phyloP scores from a whole-genome alignment of 2,888 invertebrate genomes.

The Dryobotodes eremita region DNA sequence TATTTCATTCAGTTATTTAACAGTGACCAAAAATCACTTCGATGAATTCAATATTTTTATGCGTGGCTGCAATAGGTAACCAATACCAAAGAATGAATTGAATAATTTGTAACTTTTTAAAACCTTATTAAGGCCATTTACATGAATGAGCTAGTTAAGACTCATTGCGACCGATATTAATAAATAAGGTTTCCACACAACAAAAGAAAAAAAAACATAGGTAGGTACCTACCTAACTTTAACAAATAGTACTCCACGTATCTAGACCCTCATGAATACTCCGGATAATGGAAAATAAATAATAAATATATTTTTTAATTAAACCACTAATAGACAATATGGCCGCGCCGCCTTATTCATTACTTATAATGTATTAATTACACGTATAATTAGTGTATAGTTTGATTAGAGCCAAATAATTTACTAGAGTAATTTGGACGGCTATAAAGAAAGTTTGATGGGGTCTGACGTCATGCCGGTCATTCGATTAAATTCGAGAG shows the following conservation, averaged over 20 bases:
- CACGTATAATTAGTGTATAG: slow-evolving; percentile 74
- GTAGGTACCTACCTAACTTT: neutral
- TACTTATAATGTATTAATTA: slow-evolving; percentile 73
- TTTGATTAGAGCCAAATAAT: slow-evolving; percentile 75
- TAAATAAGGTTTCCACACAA: slow-evolving; percentile 1
- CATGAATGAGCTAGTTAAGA: neutral
- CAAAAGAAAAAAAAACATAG: slow-evolving; percentile 18
- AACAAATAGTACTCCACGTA: slow-evolving; percentile 26
- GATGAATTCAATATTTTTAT: neutral
- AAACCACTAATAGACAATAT: slow-evolving; percentile 68
- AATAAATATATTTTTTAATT: slow-evolving; percentile 69
- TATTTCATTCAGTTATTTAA: neutral
- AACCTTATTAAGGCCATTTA: neutral
- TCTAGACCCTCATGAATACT: slow-evolving; percentile 47
- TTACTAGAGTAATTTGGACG: slow-evolving; percentile 71
- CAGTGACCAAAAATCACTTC: neutral
- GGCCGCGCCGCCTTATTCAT: slow-evolving; percentile 60
- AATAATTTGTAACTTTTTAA: neutral
- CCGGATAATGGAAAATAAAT: slow-evolving; percentile 64
- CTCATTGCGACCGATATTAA: slow-evolving; percentile 7
- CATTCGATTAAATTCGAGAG: slow-evolving; percentile 55
- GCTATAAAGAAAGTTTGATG: slow-evolving; percentile 73
- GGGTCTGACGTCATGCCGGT: slow-evolving; percentile 58
- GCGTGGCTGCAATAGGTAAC: neutral
- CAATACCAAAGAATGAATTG: neutral